These are phyloP conservation scores for Denticeps clupeoides DNA, from an alignment of 2,797 vertebrate species.

Conservation along the genomic window DNA sequence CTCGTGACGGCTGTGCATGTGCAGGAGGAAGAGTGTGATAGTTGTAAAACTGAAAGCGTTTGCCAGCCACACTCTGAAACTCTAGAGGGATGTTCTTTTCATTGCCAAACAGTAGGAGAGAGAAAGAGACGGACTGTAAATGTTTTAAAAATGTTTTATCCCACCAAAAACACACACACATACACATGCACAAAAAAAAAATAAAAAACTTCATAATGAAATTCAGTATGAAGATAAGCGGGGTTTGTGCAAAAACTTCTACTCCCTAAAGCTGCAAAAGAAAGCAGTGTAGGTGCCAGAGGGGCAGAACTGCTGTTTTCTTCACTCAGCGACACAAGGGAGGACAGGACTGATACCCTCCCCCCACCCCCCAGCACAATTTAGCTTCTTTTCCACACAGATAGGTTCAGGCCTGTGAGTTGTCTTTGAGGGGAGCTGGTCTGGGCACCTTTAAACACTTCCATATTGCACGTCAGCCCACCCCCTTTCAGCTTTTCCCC, in stretches of 20 bases:
- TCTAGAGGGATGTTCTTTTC: too few relatives aligned
- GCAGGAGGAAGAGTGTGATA: conserved; percentile 26
- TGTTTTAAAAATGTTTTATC: conserved; percentile 52
- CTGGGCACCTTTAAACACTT: conserved; percentile 32
- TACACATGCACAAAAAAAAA: too few relatives aligned
- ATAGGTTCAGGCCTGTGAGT: too few relatives aligned
- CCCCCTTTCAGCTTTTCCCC: too few relatives aligned
- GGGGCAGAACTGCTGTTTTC: too few relatives aligned
- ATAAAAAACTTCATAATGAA: conserved; percentile 42
- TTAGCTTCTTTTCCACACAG: too few relatives aligned
- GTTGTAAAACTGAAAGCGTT: conserved; percentile 66
- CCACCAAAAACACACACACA: too few relatives aligned
- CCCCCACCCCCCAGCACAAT: too few relatives aligned
- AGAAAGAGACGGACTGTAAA: conserved; percentile 43
- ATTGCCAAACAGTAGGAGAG: conserved; percentile 7
- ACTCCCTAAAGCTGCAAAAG: conserved; percentile 22
- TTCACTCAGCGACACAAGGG: too few relatives aligned
- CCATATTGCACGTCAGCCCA: conserved; percentile 56
- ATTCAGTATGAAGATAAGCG: conserved; percentile 45
- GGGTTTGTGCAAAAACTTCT: conserved; percentile 29
- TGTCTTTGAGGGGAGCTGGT: too few relatives aligned
- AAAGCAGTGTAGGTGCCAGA: conserved; percentile 26
- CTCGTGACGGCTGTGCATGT: conserved; percentile 20
- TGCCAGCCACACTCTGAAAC: conserved; percentile 39
- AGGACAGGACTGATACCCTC: too few relatives aligned